Evolutionary conservation across 2,797 vertebrate genomes (phyloP), one percentile per base, ranked within the genome.

Genomic region (Coccyzus lansbergi): DNA sequence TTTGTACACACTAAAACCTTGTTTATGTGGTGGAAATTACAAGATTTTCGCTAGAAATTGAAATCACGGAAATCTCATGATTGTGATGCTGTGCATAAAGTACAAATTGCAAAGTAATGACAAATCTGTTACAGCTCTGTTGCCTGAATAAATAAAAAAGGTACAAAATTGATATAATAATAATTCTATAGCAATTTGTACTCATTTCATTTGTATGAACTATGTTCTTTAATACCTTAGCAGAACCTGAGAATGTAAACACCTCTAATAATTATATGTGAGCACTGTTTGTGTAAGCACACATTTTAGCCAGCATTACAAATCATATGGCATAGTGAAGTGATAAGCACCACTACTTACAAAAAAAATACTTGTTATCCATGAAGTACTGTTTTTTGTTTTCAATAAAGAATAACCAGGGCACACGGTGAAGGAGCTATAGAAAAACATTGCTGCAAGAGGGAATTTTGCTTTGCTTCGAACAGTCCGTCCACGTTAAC

Each of bases 281-380:
- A 18, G 29, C 38, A 13, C 12, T 92, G 25, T 28, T 93, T 90
- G 64, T 25, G 52, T 42, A 86, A 94, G 53, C 19, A 72, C 9
- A 83, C 8, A 56, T 88, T 96, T 96, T 86, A 77, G n/a, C 46
- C 56, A 71, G 19, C 34, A 67, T 92, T 86, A 78, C 64, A 95
- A 96, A 94, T 93, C 77, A 80, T 49, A 76, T 28, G 16, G 20
- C 55, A 71, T 56, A 85, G 29, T 53, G 29, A 91, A 86, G 62
- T 81, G 12, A 44, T 65, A 58, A 97, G 28, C 28, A 34, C 28
- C 28, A 71, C 40, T 91, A 92, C 92, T 93, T 93, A 71, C 18
- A 48, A 58, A 60, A 60, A 52, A 84, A 90, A 89, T 71, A 14
- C 17, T 82, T 89, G 26, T 71, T 19, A 42, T 64, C 22, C 46